Percentiles rank a stretch among this genome's conserved stretches.
Conservation (phyloP, 2,888 invertebrate species). For the Bembecia ichneumoniformis region DNA sequence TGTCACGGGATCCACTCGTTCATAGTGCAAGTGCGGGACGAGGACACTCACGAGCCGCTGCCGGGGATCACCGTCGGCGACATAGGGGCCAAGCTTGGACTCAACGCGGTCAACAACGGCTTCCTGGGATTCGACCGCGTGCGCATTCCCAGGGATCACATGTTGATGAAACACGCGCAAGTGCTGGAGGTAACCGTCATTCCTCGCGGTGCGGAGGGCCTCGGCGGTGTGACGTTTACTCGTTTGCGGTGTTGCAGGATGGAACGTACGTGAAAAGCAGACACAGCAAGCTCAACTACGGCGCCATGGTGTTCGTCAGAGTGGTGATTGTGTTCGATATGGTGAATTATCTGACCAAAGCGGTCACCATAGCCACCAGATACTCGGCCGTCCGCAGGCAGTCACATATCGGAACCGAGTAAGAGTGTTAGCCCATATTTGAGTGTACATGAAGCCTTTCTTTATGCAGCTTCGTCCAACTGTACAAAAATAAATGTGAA, state of each 20-base stretch:
- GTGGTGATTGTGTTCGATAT: slow-evolving; percentile 86
- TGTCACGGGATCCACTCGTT: slow-evolving; percentile 93
- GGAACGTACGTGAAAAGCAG: slow-evolving; percentile 88
- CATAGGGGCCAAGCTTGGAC: slow-evolving; percentile 93
- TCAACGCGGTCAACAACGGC: slow-evolving; percentile 92
- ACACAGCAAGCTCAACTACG: slow-evolving; percentile 87
- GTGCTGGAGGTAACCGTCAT: slow-evolving; percentile 70
- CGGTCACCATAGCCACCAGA: slow-evolving; percentile 88
- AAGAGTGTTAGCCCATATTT: slow-evolving; percentile 22
- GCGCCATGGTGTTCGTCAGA: slow-evolving; percentile 93
- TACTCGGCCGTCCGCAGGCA: slow-evolving; percentile 93
- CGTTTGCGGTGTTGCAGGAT: slow-evolving; percentile 62
- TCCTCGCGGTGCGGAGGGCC: no score
- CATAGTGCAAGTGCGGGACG: slow-evolving; percentile 89
- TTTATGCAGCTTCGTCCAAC: no score
- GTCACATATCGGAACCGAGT: slow-evolving; percentile 85
- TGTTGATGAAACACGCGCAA: slow-evolving; percentile 95
- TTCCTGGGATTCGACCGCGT: slow-evolving; percentile 89
- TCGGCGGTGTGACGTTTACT: not conserved
- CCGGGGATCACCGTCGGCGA: slow-evolving; percentile 93
- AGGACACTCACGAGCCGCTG: slow-evolving; percentile 88
- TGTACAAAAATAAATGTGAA: no score
- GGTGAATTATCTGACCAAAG: slow-evolving; percentile 80
- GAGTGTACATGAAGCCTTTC: no score
- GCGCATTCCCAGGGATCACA: slow-evolving; percentile 86